Conservation (phyloP, 1,140 invertebrate species). For the Achatina immaculata region DNA sequence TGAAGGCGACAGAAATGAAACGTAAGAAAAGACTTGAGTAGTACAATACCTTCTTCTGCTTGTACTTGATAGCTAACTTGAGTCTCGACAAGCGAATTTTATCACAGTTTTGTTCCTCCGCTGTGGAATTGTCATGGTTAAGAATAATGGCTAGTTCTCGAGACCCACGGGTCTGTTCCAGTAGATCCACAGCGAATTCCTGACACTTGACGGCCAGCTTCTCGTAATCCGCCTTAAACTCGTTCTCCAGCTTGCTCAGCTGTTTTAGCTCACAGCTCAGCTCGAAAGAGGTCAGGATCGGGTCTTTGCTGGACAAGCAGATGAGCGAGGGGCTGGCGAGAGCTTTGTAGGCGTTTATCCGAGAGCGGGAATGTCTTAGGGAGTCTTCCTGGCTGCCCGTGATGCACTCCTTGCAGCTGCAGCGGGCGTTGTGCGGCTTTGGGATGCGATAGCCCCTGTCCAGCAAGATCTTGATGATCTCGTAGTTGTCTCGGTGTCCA, state of each 20-base stretch:
- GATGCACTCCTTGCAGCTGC: slow-evolving; percentile 69
- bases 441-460: slow-evolving; percentile 76
- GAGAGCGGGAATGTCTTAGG: slow-evolving; percentile 86
- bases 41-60: slow-evolving; percentile 96
- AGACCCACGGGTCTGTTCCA: slow-evolving; percentile 95
- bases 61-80: slow-evolving; percentile 95
- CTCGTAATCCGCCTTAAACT: slow-evolving; percentile 91
- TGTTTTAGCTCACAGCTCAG: slow-evolving; percentile 95
- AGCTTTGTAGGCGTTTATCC: slow-evolving; percentile 93
- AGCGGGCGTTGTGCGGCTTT: slow-evolving; percentile 71
- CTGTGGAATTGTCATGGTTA: slow-evolving; percentile 65
- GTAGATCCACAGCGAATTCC: slow-evolving; percentile 94
- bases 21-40: too few species aligned
- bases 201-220: slow-evolving; percentile 94
- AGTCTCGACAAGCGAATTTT: slow-evolving; percentile 94
- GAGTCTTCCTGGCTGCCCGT: slow-evolving; percentile 80
- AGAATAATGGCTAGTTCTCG: slow-evolving; percentile 95
- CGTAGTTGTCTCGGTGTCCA: slow-evolving; percentile 96
- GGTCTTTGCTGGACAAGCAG: slow-evolving; percentile 94
- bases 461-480: slow-evolving; percentile 97
- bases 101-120: slow-evolving; percentile 52
- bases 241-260: slow-evolving; percentile 95
- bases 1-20: too few species aligned
- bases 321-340: slow-evolving; percentile 87
- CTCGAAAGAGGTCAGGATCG: slow-evolving; percentile 97